These are phyloP conservation scores for Battus philenor DNA, from an alignment of 1,140 invertebrate species.

Conservation along the genomic window DNA sequence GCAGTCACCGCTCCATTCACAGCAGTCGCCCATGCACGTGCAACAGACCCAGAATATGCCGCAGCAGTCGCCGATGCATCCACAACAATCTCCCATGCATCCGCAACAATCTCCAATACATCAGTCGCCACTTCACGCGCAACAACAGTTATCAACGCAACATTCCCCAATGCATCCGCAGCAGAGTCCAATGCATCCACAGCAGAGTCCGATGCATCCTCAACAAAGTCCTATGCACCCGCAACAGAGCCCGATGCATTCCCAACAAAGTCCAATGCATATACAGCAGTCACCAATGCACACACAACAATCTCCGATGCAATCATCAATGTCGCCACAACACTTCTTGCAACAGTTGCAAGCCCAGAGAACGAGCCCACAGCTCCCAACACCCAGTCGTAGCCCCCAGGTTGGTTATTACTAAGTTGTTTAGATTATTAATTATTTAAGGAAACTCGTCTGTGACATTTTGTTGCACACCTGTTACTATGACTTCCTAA, in stretches of 20 bases:
- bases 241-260: constrained; percentile 57
- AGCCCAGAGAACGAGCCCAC: constrained; percentile 64
- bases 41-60: constrained; percentile 70
- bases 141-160: constrained; percentile 54
- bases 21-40: constrained; percentile 66
- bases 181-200: constrained; percentile 64
- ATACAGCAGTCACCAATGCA: constrained; percentile 73
- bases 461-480: too few relatives aligned
- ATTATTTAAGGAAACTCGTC: too few relatives aligned
- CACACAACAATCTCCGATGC: constrained; percentile 76
- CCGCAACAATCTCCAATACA: constrained; percentile 48
- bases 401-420: constrained; percentile 65
- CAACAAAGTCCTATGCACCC: constrained; percentile 59
- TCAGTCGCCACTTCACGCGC: constrained; percentile 53
- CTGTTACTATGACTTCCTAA: too few relatives aligned
- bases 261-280: constrained; percentile 63
- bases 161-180: constrained; percentile 59
- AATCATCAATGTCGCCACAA: constrained; percentile 66
- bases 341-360: constrained; percentile 66
- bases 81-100: constrained; percentile 60
- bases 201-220: constrained; percentile 68
- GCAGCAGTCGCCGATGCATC: constrained; percentile 66
- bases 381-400: constrained; percentile 68
- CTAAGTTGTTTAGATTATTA: too few relatives aligned
- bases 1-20: constrained; percentile 65